Percentiles rank a stretch among this genome's conserved stretches.
Conservation (phyloP, 2,113 vertebrate species). For the Atrichornis clamosus region DNA sequence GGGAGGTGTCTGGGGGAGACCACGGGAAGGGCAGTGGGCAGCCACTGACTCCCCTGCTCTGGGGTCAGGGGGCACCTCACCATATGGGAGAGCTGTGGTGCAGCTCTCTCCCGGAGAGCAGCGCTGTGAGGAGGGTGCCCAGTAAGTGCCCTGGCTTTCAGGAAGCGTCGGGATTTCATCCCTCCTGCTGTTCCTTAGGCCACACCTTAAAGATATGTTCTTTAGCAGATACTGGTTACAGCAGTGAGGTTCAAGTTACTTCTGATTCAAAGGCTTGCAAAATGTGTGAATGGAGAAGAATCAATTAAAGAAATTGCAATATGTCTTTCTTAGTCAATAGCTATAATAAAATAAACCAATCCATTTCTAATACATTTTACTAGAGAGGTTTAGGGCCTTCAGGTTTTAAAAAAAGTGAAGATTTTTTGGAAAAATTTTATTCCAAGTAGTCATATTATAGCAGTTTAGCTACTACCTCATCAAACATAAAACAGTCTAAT, state of each 20-base stretch:
- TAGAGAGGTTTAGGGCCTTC: not conserved
- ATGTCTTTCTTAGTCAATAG: not conserved
- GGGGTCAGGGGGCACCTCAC: not conserved
- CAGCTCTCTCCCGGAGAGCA: not conserved
- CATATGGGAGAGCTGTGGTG: accelerated
- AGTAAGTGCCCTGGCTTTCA: not conserved
- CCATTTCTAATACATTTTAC: not conserved
- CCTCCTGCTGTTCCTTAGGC: not conserved
- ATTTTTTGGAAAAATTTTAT: not conserved
- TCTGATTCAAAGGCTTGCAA: not conserved
- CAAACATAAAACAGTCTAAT: not conserved
- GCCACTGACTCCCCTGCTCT: accelerated
- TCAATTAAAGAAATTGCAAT: not conserved
- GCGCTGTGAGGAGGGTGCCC: not conserved
- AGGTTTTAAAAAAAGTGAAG: not conserved
- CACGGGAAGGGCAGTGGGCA: accelerated
- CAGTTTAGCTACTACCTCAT: not conserved
- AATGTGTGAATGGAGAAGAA: not conserved
- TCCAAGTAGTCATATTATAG: not conserved
- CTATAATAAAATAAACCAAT: not conserved
- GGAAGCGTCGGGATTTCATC: not conserved
- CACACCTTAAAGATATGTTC: not conserved
- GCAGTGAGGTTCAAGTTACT: not conserved
- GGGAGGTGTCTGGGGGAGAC: not conserved
- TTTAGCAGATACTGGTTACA: not conserved